phyloP scores from a whole-genome alignment of 2,113 vertebrate species.

The Lamprotornis superbus region DNA sequence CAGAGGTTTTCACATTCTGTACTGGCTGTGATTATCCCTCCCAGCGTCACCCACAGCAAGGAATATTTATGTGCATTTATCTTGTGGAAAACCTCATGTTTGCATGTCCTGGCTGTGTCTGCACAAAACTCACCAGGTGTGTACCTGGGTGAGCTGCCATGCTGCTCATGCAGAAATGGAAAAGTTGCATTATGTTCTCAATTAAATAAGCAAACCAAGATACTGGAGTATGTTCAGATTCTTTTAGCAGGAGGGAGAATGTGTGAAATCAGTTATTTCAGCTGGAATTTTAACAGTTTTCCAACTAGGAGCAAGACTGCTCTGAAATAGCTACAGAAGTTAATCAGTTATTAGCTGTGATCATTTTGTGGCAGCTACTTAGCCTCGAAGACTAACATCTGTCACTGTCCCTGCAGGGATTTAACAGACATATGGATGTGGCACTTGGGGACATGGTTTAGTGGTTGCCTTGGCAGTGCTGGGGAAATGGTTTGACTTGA shows the following conservation, averaged over 20 bases:
- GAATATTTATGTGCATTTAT: neutral
- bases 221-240: neutral
- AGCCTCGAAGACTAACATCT: neutral
- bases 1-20: neutral
- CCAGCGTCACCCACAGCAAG: neutral
- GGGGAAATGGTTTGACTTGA: neutral
- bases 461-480: neutral
- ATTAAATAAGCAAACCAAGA: neutral
- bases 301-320: neutral
- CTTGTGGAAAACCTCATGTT: neutral
- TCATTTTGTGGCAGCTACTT: neutral
- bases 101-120: neutral
- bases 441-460: neutral
- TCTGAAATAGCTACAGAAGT: neutral
- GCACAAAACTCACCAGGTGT: neutral
- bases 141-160: neutral
- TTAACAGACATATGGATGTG: neutral
- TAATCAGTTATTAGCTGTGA: neutral
- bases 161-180: no score
- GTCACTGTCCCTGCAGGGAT: neutral
- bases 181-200: neutral
- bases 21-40: neutral
- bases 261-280: neutral
- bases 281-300: neutral
- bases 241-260: neutral